phyloP scores from a whole-genome alignment of 2,113 vertebrate genomes.

The Montifringilla adamsi region DNA sequence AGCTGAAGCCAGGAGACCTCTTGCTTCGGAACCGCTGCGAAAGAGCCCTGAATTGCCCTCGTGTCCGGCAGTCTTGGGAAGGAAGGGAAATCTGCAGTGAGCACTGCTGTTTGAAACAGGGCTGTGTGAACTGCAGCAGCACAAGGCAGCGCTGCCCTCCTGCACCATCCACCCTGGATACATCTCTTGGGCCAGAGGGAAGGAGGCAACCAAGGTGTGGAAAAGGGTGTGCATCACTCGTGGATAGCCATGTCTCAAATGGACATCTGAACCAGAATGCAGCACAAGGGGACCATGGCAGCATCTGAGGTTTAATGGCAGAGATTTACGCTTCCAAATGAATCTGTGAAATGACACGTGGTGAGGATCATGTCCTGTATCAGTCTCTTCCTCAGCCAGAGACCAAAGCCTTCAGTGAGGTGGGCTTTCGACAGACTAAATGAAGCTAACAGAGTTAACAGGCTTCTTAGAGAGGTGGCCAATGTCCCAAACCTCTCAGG shows the following conservation, averaged over 20 bases:
- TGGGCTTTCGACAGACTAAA: background rate
- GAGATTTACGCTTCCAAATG: background rate
- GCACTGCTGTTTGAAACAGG: background rate
- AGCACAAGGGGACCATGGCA: background rate
- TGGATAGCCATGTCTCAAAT: background rate
- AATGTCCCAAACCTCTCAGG: too few species aligned
- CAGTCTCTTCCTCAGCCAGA: background rate
- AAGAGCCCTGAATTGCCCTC: conserved; percentile 63
- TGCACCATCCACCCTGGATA: background rate
- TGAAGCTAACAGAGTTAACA: background rate
- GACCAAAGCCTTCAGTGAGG: background rate
- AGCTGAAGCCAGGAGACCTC: conserved; percentile 70
- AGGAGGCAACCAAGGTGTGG: background rate
- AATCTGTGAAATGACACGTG: rapidly evolving
- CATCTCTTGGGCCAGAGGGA: background rate
- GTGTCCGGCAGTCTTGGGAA: conserved; percentile 59
- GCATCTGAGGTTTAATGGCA: background rate
- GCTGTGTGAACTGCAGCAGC: background rate
- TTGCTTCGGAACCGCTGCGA: conserved; percentile 65
- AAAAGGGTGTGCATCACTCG: background rate
- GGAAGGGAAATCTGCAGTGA: background rate
- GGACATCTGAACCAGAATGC: background rate
- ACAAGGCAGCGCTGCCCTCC: background rate
- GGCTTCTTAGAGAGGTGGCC: background rate
- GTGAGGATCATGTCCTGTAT: background rate